A percentile compares a stretch with the other conserved stretches of the same genome.
Evolutionary conservation across 2,797 vertebrate species (phyloP).

Genomic region (Fistularia tabacaria): DNA sequence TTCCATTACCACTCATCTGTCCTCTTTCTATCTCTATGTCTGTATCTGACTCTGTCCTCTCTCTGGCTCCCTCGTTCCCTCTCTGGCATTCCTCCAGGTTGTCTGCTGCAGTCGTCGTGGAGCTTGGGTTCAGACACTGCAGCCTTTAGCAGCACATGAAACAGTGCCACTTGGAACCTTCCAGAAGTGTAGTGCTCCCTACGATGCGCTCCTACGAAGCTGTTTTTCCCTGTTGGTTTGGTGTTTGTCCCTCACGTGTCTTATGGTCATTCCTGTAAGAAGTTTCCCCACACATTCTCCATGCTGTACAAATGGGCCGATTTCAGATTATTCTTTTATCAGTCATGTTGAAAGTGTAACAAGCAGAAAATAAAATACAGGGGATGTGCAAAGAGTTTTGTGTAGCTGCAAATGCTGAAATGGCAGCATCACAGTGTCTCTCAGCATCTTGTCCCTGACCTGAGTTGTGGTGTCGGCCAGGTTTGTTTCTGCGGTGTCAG

Average conservation of each 20-base stretch:
- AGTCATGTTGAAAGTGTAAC: slow-evolving; percentile 15
- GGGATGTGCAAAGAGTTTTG: slow-evolving; percentile 25
- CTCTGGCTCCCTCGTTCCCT: slow-evolving; percentile 27
- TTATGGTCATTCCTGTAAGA: slow-evolving; percentile 21
- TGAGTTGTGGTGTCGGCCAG: slow-evolving; percentile 24
- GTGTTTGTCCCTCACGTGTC: slow-evolving; percentile 28
- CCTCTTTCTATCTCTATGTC: slow-evolving; percentile 8
- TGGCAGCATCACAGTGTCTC: slow-evolving; percentile 20
- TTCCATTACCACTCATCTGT: slow-evolving; percentile 27
- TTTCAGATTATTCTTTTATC: slow-evolving; percentile 33
- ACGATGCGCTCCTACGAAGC: slow-evolving; percentile 17
- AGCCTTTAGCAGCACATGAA: slow-evolving; percentile 58
- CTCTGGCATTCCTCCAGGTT: slow-evolving; percentile 67
- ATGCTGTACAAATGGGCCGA: slow-evolving; percentile 5
- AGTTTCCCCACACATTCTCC: slow-evolving; percentile 21
- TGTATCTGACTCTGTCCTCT: slow-evolving; percentile 1
- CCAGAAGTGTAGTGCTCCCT: slow-evolving; percentile 48
- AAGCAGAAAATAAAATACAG: slow-evolving; percentile 6
- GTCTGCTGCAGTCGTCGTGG: slow-evolving; percentile 67
- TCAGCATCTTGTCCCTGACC: slow-evolving; percentile 55
- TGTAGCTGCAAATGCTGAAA: slow-evolving; percentile 38
- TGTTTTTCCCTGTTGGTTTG: slow-evolving; percentile 4
- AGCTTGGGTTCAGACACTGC: slow-evolving; percentile 65
- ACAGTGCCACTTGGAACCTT: slow-evolving; percentile 46
- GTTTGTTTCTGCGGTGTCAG: slow-evolving; percentile 53